phyloP scores from a whole-genome alignment of 2,113 vertebrate species.

The Rhinopithecus roxellana region DNA sequence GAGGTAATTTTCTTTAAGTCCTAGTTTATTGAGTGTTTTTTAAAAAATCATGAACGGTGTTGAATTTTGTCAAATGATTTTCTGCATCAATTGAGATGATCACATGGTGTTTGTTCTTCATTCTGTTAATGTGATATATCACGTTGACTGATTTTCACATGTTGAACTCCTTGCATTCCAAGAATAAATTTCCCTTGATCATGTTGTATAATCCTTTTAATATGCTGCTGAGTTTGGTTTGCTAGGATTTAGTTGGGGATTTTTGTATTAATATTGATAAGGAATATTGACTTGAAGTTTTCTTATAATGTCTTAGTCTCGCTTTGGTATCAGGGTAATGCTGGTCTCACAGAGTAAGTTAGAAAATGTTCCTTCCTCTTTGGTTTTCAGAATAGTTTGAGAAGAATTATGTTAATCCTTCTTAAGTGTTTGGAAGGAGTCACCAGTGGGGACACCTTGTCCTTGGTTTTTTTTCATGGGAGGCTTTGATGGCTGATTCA shows the following conservation, averaged over 20 bases:
- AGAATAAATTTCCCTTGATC: not conserved
- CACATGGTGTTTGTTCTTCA: not conserved
- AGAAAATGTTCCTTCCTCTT: not conserved
- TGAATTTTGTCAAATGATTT: slow-evolving; percentile 1
- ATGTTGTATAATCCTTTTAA: not conserved
- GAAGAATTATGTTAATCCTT: too few species aligned
- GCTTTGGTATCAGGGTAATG: not conserved
- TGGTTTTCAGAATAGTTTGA: not conserved
- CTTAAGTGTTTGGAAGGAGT: too few species aligned
- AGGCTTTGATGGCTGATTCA: too few species aligned
- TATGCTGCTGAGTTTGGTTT: not conserved
- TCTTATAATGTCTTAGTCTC: not conserved
- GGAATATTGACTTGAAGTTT: not conserved
- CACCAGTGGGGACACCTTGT: too few species aligned
- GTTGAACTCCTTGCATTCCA: not conserved
- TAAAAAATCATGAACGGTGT: not conserved
- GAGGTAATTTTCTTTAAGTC: not conserved
- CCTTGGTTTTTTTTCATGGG: too few species aligned
- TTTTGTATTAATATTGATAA: not conserved
- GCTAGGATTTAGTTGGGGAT: not conserved
- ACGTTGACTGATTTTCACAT: not conserved
- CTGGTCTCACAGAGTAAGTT: not conserved
- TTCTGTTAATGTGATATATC: not conserved
- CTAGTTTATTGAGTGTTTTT: slow-evolving; percentile 7
- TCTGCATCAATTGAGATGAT: not conserved